Evolutionary conservation across 1,140 invertebrate genomes (phyloP).

Genomic region (Drosophila elegans): DNA sequence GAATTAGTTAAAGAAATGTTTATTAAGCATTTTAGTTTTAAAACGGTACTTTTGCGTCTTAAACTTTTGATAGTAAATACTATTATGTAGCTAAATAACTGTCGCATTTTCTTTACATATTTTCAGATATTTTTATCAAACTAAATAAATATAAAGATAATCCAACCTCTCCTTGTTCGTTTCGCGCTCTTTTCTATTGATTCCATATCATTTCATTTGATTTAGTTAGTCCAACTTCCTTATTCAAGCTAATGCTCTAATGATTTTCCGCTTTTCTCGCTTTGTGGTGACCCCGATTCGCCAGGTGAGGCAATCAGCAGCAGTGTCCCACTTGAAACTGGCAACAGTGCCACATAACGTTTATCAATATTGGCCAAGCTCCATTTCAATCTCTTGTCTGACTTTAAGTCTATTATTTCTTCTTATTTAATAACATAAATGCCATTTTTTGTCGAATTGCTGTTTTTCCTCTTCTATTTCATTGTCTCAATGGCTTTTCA

Average conservation of each 20-base stretch:
- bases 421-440: slow-evolving; percentile 11
- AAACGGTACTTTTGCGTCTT: too few species aligned
- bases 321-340: slow-evolving; percentile 11
- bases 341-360: slow-evolving; percentile 32
- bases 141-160: too few species aligned
- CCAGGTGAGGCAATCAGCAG: slow-evolving; percentile 30
- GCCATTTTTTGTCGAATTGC: slow-evolving; percentile 6
- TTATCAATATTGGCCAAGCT: slow-evolving; percentile 48
- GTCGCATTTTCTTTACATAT: too few species aligned
- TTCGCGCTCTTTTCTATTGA: too few species aligned
- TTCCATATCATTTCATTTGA: background rate
- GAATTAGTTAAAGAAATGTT: too few species aligned
- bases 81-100: too few species aligned
- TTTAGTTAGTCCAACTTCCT: background rate
- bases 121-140: too few species aligned
- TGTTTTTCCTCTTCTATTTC: slow-evolving; percentile 2
- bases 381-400: background rate
- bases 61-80: too few species aligned
- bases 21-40: too few species aligned
- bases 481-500: slow-evolving; percentile 25
- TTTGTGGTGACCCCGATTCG: slow-evolving; percentile 36
- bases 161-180: too few species aligned
- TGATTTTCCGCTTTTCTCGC: slow-evolving; percentile 13
- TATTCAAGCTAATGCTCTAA: background rate
- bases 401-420: slow-evolving; percentile 1